phyloP scores from a whole-genome alignment of 2,888 invertebrate genomes.

The Drepana falcataria region DNA sequence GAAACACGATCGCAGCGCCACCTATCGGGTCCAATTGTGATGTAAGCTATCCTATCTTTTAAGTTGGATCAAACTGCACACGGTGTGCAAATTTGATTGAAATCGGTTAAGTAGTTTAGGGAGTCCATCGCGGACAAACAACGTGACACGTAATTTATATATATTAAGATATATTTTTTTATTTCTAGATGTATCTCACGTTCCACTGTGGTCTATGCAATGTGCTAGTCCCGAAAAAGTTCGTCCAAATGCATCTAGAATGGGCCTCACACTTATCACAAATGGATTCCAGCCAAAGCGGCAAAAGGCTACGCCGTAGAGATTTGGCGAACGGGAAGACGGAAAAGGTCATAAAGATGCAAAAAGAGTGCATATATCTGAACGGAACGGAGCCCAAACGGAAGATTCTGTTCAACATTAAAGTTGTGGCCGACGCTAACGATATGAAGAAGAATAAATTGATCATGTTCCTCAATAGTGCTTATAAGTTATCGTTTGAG shows the following conservation, averaged over 20 bases:
- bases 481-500: not conserved
- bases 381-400: not conserved
- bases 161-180: not conserved
- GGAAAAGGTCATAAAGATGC: not conserved
- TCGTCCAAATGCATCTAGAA: not conserved
- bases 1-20: too few species aligned
- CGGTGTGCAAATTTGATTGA: too few species aligned
- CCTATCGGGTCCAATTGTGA: too few species aligned
- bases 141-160: too few species aligned
- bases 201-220: conserved; percentile 44
- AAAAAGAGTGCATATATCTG: not conserved
- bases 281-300: not conserved
- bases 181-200: conserved; percentile 26
- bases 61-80: too few species aligned
- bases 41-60: too few species aligned
- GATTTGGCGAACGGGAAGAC: not conserved
- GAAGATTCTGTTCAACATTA: not conserved
- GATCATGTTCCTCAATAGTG: not conserved
- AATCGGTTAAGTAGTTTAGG: too few species aligned
- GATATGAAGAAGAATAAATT: not conserved
- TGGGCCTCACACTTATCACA: not conserved
- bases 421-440: not conserved
- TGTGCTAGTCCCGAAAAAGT: conserved; percentile 5
- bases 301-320: not conserved
- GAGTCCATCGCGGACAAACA: too few species aligned